Percentiles rank a stretch among this genome's conserved stretches.
Conservation (phyloP, 2,888 invertebrate species). For the Thumatha senex region DNA sequence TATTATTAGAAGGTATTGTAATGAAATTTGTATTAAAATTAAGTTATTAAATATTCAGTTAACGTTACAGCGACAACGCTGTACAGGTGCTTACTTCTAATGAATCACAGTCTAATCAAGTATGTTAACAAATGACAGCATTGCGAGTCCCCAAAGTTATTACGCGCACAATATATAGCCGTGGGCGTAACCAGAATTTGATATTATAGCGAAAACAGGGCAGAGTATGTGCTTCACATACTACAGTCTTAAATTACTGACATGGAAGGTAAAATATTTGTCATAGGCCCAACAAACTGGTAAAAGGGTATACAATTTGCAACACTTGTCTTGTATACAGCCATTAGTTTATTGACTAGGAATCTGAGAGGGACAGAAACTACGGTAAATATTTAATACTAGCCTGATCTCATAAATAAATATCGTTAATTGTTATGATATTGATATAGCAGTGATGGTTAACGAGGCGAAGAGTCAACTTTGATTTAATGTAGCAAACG, state of each 20-base stretch:
- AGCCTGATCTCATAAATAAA: conserved; percentile 62
- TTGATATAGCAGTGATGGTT: conserved; percentile 33
- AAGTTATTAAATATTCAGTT: neutral
- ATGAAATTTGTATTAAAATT: too few relatives aligned
- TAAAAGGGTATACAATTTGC: neutral
- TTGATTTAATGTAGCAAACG: conserved; percentile 33
- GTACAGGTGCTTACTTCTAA: conserved; percentile 20
- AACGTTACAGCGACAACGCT: neutral
- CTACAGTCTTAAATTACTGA: neutral
- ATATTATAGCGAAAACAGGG: neutral
- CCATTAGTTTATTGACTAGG: conserved; percentile 55
- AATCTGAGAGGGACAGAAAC: conserved; percentile 38
- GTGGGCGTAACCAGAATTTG: conserved; percentile 18
- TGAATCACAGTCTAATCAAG: conserved; percentile 38
- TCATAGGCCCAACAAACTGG: neutral
- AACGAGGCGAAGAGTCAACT: conserved; percentile 40
- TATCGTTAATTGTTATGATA: conserved; percentile 51
- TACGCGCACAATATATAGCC: conserved; percentile 22
- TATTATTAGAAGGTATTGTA: too few relatives aligned
- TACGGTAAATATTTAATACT: conserved; percentile 62
- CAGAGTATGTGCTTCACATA: neutral
- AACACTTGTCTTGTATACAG: neutral
- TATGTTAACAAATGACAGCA: conserved; percentile 37
- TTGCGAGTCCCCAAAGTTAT: conserved; percentile 32
- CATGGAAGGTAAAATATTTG: neutral